Percentiles rank a stretch among this genome's conserved stretches.
Evolutionary conservation across 2,113 vertebrate species (phyloP).

Genomic region (Apaloderma vittatum): DNA sequence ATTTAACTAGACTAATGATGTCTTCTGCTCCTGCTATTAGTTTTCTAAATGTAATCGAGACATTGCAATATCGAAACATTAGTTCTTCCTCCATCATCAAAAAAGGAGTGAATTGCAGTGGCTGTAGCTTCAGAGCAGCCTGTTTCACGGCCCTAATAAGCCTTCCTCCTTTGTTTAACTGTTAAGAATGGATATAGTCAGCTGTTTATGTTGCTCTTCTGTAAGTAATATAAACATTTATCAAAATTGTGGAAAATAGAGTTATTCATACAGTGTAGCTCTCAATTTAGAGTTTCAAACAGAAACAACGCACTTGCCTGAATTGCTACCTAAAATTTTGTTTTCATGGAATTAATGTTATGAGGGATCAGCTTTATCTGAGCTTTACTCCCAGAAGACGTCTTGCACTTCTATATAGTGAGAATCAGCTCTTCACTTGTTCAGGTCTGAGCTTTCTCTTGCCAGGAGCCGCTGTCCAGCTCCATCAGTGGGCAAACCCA

Average conservation of each 20-base stretch:
- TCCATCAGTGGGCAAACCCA: background rate
- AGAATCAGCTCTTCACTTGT: background rate
- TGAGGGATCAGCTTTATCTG: background rate
- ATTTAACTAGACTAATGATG: background rate
- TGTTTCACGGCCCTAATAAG: background rate
- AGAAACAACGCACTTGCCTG: fast-evolving
- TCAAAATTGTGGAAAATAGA: background rate
- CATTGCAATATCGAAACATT: background rate
- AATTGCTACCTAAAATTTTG: background rate
- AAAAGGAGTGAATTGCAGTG: background rate
- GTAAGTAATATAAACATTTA: background rate
- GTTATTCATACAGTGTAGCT: fast-evolving
- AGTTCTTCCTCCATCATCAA: background rate
- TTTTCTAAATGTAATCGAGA: background rate
- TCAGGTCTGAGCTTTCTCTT: background rate
- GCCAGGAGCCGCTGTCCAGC: background rate
- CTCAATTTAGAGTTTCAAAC: background rate
- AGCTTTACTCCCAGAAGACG: background rate
- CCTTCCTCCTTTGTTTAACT: background rate
- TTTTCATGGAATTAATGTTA: background rate
- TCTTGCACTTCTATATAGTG: background rate
- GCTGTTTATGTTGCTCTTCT: background rate
- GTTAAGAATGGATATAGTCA: background rate
- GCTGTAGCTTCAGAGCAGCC: background rate
- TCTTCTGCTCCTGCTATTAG: background rate